These are phyloP conservation scores for Pterocles orientalis DNA, from an alignment of 2,113 vertebrate species.

Conservation along the genomic window DNA sequence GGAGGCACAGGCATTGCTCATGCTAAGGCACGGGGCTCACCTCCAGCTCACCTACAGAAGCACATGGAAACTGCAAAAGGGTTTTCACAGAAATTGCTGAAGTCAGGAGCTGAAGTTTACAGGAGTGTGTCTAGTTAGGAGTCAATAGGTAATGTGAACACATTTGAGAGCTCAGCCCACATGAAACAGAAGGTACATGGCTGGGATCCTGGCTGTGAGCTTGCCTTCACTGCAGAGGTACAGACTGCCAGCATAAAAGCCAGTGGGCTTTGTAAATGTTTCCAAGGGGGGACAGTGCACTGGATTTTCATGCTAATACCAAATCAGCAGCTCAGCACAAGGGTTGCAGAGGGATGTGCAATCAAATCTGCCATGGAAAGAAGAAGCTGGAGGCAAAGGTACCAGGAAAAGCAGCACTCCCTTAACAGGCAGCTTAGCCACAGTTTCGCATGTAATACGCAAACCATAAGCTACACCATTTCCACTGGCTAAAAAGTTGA, in stretches of 20 bases:
- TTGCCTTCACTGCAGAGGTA: neutral
- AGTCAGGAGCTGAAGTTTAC: fast-evolving
- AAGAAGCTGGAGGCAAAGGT: neutral
- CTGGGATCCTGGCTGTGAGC: neutral
- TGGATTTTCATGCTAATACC: neutral
- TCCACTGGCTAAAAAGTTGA: neutral
- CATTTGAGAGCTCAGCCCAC: neutral
- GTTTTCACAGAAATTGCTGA: neutral
- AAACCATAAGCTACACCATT: neutral
- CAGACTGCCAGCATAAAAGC: neutral
- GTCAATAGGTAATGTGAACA: fast-evolving
- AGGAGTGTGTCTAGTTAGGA: neutral
- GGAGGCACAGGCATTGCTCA: fast-evolving
- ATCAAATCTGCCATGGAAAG: neutral
- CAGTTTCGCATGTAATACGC: neutral
- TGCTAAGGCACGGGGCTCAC: neutral
- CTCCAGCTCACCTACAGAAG: neutral
- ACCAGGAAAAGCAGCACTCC: neutral
- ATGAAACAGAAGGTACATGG: fast-evolving
- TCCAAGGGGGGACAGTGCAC: neutral
- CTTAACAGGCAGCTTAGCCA: neutral
- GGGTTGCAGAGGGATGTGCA: neutral
- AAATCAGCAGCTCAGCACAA: neutral
- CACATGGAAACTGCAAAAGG: fast-evolving
- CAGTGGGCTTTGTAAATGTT: neutral